These are phyloP conservation scores for Solenopsis invicta DNA, from an alignment of 1,140 invertebrate genomes.

Conservation along the genomic window DNA sequence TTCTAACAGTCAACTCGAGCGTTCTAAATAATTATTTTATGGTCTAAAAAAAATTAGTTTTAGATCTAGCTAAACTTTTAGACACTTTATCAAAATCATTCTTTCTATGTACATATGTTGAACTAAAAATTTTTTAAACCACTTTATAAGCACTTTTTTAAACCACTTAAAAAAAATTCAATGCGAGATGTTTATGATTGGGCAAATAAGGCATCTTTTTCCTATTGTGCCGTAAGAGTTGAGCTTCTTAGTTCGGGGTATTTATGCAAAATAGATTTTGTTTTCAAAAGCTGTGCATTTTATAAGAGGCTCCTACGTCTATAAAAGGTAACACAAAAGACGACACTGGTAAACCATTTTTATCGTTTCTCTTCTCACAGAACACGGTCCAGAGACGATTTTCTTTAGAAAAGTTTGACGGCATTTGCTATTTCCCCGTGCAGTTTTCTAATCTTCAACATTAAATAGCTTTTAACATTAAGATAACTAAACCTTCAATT, in stretches of 20 bases:
- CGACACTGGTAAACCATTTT: neutral
- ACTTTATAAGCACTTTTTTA: no score
- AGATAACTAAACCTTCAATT: conserved; percentile 2
- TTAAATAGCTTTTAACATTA: conserved; percentile 23
- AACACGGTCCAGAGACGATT: neutral
- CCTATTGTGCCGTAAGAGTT: no score
- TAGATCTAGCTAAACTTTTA: no score
- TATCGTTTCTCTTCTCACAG: neutral
- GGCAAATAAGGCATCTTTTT: no score
- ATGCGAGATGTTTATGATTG: no score
- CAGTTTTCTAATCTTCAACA: conserved; percentile 28
- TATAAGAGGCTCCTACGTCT: neutral
- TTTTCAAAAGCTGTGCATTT: conserved; percentile 17
- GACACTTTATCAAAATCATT: no score
- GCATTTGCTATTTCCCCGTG: neutral
- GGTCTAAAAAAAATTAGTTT: no score
- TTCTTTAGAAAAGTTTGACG: neutral
- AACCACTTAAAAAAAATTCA: no score
- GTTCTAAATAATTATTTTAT: no score
- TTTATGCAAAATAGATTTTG: conserved; percentile 50
- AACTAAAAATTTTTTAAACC: no score
- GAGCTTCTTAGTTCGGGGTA: conserved; percentile 31
- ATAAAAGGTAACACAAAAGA: neutral
- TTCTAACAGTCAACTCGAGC: no score
- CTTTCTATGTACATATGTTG: no score